These are phyloP conservation scores for Hanleya hanleyi DNA, from an alignment of 2,888 invertebrate genomes.

Conservation along the genomic window DNA sequence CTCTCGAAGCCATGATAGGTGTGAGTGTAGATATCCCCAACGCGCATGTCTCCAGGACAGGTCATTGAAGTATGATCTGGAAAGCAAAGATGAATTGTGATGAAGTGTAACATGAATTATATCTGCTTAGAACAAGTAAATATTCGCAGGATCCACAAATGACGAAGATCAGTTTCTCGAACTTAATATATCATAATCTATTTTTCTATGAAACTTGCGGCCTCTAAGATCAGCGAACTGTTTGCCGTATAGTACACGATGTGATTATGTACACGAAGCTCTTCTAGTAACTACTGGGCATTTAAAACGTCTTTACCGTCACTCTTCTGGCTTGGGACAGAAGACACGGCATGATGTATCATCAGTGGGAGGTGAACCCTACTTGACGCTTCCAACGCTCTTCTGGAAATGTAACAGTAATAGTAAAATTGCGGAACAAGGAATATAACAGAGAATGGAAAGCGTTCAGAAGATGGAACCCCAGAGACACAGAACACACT, in stretches of 20 bases:
- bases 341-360: conserved; percentile 59
- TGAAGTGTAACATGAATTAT: not conserved
- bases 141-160: too few relatives aligned
- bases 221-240: not conserved
- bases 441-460: too few relatives aligned
- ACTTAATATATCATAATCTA: too few relatives aligned
- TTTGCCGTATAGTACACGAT: not conserved
- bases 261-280: too few relatives aligned
- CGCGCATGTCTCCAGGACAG: conserved; percentile 53
- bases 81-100: not conserved
- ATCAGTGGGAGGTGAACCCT: conserved; percentile 56
- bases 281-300: too few relatives aligned
- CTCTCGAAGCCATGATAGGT: conserved; percentile 48
- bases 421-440: too few relatives aligned
- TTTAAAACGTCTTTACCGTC: conserved; percentile 16
- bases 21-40: conserved; percentile 66
- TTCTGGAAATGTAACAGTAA: too few relatives aligned
- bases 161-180: too few relatives aligned
- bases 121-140: not conserved
- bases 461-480: too few relatives aligned
- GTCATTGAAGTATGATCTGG: conserved; percentile 21
- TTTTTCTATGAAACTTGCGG: too few relatives aligned
- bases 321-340: conserved; percentile 45
- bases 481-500: too few relatives aligned
- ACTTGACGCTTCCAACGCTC: conserved; percentile 53